phyloP scores from a whole-genome alignment of 2,113 vertebrate genomes.

The Centropus unirufus region DNA sequence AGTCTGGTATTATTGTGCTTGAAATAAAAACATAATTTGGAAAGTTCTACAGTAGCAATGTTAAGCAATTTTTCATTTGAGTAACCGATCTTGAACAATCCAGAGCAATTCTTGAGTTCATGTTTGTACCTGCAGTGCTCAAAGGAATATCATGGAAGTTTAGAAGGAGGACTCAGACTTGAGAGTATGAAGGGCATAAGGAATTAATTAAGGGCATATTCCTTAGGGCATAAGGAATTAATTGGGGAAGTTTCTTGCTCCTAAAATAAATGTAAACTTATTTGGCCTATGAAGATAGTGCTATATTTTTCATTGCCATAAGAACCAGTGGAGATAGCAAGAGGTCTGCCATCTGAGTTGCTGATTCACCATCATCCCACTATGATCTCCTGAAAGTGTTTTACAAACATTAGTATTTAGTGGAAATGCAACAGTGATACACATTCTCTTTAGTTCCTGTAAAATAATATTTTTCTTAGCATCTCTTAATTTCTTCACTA shows the following conservation, averaged over 20 bases:
- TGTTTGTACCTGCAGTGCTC: not conserved
- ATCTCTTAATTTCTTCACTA: constrained; percentile 16
- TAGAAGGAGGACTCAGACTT: not conserved
- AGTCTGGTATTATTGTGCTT: not conserved
- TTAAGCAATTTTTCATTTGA: not conserved
- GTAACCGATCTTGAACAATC: not conserved
- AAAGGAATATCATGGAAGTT: not conserved
- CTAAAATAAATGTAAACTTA: not conserved
- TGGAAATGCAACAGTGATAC: not conserved
- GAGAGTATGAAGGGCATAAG: not conserved
- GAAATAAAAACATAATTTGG: not conserved
- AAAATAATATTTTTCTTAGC: constrained; percentile 32
- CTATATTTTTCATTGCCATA: not conserved
- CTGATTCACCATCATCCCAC: not conserved
- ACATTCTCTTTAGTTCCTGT: not conserved
- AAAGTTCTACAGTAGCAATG: not conserved
- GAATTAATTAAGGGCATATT: not conserved
- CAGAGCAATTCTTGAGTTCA: not conserved
- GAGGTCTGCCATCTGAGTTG: not conserved
- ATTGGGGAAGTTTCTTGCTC: not conserved
- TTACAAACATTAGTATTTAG: not conserved
- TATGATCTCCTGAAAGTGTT: not conserved
- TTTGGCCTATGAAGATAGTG: not conserved
- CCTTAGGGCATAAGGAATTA: not conserved
- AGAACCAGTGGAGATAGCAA: not conserved